Percentiles rank a stretch among this genome's conserved stretches.
Conservation (phyloP, 2,797 vertebrate genomes). For the Heterohyrax brucei region DNA sequence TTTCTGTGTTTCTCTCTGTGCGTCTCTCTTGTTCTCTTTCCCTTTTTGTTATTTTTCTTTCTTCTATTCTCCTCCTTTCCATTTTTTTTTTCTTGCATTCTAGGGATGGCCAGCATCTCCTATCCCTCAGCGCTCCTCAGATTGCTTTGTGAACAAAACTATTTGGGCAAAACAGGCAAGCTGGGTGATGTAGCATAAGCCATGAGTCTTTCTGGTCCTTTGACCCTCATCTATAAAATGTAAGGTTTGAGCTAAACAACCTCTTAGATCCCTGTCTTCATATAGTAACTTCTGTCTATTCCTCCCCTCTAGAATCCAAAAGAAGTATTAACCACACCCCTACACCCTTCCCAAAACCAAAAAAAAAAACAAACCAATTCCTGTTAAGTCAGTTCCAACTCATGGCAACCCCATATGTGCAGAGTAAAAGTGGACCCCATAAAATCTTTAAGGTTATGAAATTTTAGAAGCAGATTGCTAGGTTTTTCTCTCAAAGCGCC, state of each 20-base stretch:
- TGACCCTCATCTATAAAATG: not conserved
- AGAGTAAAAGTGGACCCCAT: not conserved
- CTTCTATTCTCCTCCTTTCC: not conserved
- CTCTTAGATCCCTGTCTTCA: not conserved
- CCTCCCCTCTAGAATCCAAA: not conserved
- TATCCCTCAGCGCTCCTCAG: not conserved
- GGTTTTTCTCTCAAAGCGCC: not conserved
- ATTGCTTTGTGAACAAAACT: not conserved
- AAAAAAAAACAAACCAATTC: not conserved
- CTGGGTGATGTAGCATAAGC: not conserved
- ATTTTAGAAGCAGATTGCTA: not conserved
- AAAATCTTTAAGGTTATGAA: not conserved
- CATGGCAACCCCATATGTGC: not conserved
- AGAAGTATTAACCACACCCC: accelerated
- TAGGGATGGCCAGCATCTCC: not conserved
- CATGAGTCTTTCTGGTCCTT: not conserved
- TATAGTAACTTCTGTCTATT: not conserved
- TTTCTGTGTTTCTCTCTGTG: not conserved
- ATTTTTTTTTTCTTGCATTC: too few relatives aligned
- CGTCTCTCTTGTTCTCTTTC: not conserved
- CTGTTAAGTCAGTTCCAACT: not conserved
- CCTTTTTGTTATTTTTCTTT: not conserved
- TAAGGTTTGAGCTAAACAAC: not conserved
- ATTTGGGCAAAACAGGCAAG: not conserved
- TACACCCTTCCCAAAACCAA: not conserved